Conservation (phyloP, 2,113 vertebrate species). For the Apodemus sylvaticus region DNA sequence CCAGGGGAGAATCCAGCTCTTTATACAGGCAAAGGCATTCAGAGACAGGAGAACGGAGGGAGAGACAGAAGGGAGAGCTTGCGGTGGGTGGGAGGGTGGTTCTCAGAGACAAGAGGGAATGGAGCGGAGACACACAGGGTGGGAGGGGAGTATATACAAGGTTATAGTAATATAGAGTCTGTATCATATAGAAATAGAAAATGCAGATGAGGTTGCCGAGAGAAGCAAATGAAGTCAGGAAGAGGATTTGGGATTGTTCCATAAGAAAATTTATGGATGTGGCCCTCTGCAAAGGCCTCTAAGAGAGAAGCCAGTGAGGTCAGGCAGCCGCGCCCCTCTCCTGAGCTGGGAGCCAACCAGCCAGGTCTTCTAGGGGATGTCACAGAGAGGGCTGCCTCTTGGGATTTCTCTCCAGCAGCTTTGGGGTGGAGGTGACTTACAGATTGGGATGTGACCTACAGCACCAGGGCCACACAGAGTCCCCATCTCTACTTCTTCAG, state of each 20-base stretch:
- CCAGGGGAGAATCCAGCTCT: constrained; percentile 87
- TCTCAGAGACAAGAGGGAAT: constrained; percentile 73
- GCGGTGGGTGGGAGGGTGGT: constrained; percentile 3
- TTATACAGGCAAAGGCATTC: constrained; percentile 91
- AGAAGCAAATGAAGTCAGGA: constrained; percentile 77
- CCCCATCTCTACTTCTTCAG: constrained; percentile 45
- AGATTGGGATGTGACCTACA: constrained; percentile 67
- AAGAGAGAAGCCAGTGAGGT: constrained; percentile 68
- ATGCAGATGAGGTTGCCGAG: constrained; percentile 84
- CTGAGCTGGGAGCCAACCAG: constrained; percentile 71
- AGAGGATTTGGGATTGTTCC: constrained; percentile 79
- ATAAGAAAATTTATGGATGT: constrained; percentile 88
- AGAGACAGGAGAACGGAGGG: constrained; percentile 79
- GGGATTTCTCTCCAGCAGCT: constrained; percentile 61
- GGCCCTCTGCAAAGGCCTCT: constrained; percentile 71
- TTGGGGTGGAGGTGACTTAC: constrained; percentile 5
- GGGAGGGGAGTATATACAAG: constrained; percentile 85
- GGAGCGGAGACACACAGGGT: constrained; percentile 64
- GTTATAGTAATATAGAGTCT: constrained; percentile 89
- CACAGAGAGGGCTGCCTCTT: constrained; percentile 56
- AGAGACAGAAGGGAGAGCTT: constrained; percentile 63
- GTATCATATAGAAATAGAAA: constrained; percentile 89
- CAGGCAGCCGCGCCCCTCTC: constrained; percentile 69
- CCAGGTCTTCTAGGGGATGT: constrained; percentile 48
- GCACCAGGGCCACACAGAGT: constrained; percentile 73